phyloP scores from a whole-genome alignment of 2,888 invertebrate genomes.

The Acrobeloides nanus region DNA sequence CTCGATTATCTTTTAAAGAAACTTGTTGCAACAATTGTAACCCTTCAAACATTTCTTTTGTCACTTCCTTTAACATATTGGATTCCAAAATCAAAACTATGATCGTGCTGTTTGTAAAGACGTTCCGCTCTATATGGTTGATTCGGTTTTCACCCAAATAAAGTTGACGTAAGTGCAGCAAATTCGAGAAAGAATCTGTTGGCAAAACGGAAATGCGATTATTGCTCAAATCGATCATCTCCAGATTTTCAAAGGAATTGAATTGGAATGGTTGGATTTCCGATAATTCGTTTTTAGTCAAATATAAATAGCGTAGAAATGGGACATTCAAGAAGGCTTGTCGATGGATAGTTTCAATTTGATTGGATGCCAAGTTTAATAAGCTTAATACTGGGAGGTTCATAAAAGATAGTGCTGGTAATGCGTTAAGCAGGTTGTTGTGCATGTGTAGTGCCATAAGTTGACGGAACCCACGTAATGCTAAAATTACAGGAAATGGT shows the following conservation, averaged over 20 bases:
- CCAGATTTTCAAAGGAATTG: constrained; percentile 45
- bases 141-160: constrained; percentile 48
- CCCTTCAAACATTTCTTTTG: constrained; percentile 37
- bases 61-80: constrained; percentile 36
- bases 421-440: constrained; percentile 38
- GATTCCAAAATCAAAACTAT: constrained; percentile 38
- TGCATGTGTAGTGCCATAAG: constrained; percentile 51
- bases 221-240: constrained; percentile 40
- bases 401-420: constrained; percentile 49
- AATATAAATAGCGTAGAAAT: constrained; percentile 48
- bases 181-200: constrained; percentile 33
- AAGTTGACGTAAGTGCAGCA: constrained; percentile 42
- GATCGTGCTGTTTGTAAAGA: constrained; percentile 49
- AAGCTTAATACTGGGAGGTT: constrained; percentile 51
- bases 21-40: constrained; percentile 46
- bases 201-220: constrained; percentile 38
- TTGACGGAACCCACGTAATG: constrained; percentile 52
- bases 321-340: constrained; percentile 53
- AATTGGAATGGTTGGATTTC: constrained; percentile 39
- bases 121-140: constrained; percentile 31
- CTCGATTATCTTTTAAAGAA: constrained; percentile 48
- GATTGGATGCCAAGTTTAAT: constrained; percentile 48
- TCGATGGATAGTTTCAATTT: constrained; percentile 35
- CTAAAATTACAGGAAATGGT: too few species aligned
- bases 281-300: constrained; percentile 43